A percentile compares a stretch with the other conserved stretches of the same genome.
These are phyloP conservation scores for Geopemphigus sp. DNA, from an alignment of 1,140 invertebrate genomes.

Conservation along the genomic window DNA sequence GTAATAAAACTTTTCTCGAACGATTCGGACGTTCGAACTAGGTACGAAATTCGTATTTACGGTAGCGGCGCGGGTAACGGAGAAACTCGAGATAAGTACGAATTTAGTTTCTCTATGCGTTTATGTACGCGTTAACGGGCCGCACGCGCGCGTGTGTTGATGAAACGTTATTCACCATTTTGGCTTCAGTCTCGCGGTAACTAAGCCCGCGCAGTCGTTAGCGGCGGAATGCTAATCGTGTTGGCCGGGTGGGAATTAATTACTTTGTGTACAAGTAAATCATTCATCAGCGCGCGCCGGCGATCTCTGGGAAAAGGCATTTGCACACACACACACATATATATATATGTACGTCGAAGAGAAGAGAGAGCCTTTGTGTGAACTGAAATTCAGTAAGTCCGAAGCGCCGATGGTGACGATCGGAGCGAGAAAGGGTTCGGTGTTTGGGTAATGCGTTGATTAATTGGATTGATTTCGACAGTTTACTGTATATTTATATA, in stretches of 20 bases:
- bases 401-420: too few species aligned
- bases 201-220: neutral
- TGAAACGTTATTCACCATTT: neutral
- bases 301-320: neutral
- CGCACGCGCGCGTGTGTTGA: too few species aligned
- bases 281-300: conserved; percentile 15
- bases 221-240: conserved; percentile 30
- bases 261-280: conserved; percentile 38
- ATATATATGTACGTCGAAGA: too few species aligned
- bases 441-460: conserved; percentile 4
- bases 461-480: conserved; percentile 31
- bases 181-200: neutral
- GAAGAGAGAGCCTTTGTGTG: too few species aligned
- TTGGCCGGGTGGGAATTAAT: conserved; percentile 31
- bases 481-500: neutral
- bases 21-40: too few species aligned
- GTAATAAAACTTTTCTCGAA: too few species aligned
- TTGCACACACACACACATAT: too few species aligned
- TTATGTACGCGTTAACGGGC: too few species aligned
- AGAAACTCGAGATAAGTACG: too few species aligned
- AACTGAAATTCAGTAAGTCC: neutral
- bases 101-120: too few species aligned
- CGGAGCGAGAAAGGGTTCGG: neutral
- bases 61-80: too few species aligned
- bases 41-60: too few species aligned